These are phyloP conservation scores for Cataglyphis albicans DNA, from an alignment of 2,888 invertebrate genomes.

Conservation along the genomic window DNA sequence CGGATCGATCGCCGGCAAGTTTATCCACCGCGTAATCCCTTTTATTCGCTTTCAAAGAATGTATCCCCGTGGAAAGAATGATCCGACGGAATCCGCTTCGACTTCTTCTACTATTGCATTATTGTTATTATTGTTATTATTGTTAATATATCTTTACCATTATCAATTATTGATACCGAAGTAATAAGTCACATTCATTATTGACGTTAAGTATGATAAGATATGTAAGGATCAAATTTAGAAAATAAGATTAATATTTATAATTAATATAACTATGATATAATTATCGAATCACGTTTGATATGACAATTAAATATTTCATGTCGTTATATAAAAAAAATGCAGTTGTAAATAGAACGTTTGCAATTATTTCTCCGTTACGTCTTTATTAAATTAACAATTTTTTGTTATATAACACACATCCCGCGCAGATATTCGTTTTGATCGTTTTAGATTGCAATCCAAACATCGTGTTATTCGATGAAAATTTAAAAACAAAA, in stretches of 20 bases:
- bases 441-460: constrained; percentile 1
- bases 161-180: background rate
- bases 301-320: background rate
- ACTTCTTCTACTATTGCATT: constrained; percentile 32
- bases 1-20: constrained; percentile 53
- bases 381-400: background rate
- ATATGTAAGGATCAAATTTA: background rate
- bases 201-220: background rate
- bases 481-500: constrained; percentile 34
- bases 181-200: background rate
- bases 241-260: constrained; percentile 1
- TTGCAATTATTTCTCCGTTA: background rate
- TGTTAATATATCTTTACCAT: background rate
- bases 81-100: constrained; percentile 40
- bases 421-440: background rate
- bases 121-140: constrained; percentile 17
- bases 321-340: background rate
- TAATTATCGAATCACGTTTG: background rate
- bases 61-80: constrained; percentile 30
- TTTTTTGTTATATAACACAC: background rate
- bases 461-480: background rate
- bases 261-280: background rate
- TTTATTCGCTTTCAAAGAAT: constrained; percentile 47
- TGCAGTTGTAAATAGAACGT: background rate
- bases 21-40: constrained; percentile 50